Evolutionary conservation across 2,113 vertebrate species (phyloP).

Genomic region (Smithornis capensis): DNA sequence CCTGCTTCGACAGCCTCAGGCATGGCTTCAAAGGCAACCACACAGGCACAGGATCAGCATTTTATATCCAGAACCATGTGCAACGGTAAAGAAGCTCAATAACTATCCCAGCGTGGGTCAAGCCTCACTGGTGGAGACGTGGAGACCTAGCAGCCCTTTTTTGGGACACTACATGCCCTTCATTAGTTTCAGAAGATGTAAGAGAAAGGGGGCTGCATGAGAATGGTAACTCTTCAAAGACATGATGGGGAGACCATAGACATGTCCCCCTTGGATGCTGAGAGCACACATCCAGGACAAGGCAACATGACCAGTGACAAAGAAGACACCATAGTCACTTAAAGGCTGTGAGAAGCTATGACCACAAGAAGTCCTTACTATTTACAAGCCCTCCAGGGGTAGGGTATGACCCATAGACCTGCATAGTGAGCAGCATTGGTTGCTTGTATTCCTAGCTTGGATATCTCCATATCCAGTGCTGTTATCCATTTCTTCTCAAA

Average conservation of each 20-base stretch:
- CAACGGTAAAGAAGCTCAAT: neutral
- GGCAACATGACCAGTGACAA: neutral
- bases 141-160: neutral
- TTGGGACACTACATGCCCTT: neutral
- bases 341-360: neutral
- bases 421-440: neutral
- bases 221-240: neutral
- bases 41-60: neutral
- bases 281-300: neutral
- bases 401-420: no score
- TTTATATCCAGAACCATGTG: rapidly evolving
- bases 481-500: neutral
- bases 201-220: neutral
- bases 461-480: neutral
- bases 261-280: no score
- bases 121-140: neutral
- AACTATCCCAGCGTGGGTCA: neutral
- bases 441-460: neutral
- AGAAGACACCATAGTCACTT: neutral
- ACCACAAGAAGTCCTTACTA: neutral
- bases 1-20: neutral
- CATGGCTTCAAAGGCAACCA: neutral
- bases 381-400: neutral
- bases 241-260: neutral
- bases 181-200: neutral